Evolutionary conservation across 2,888 invertebrate species (phyloP), one percentile per base, ranked within the genome.

Genomic region (Melanostoma scalare): DNA sequence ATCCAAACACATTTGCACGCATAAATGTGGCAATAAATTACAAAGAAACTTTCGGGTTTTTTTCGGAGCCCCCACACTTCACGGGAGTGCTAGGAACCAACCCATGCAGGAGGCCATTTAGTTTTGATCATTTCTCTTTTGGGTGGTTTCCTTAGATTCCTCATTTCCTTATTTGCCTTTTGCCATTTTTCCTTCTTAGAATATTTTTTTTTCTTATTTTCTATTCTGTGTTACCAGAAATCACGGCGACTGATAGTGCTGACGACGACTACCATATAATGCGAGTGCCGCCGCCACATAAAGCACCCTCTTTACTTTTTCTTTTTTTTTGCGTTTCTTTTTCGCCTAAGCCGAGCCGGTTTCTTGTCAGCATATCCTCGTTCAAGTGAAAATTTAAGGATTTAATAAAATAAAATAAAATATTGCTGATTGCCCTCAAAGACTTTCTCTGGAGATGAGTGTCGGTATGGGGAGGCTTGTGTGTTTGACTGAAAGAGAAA

Each of bases 381-480:
- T 71, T 61, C 67, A 74, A 79, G 78, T 75, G 79, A 74, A 79
- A 79, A 79, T 79, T 84, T 84, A 78, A 84, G 84, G 84, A 84
- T 84, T 84, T 84, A 84, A 84, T 84, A 84, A 84, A 84, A 84
- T 84, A 79, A 75, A 84, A 84, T 84, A 84, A 84, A 84, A 84
- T 84, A 84, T 65, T 84, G 79, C 84, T 84, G 84, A 84, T 84
- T 84, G 79, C 71, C 79, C 35, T 68, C 55, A 36, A 65, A 68
- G 55, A 61, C 20, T 20, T 20, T 20, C 20, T n/a, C 20, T n/a
- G 5, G 10, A 9, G 35, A 1, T 40, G 5, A 8, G n/a, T 9
- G 9, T 9, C n/a, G 35, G 31, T 33, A 35, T 33, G 60, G 44
- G 2, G 3, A 4, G 4, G 9, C 0, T 5, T n/a, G 50, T 5